Conservation (phyloP, 2,888 invertebrate species). For the Pammene aurita region DNA sequence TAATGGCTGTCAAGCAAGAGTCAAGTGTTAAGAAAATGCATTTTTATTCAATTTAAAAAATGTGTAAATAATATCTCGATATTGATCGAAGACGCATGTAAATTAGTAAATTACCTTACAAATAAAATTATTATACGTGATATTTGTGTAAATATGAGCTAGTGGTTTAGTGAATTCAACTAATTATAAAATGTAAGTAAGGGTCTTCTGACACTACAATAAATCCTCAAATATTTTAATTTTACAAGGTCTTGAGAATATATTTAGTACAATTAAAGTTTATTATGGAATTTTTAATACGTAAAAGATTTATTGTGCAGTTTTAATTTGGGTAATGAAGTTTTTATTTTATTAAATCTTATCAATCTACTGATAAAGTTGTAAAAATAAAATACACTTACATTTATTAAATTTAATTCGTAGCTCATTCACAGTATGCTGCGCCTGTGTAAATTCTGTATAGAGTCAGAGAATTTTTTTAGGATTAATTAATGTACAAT, state of each 20-base stretch:
- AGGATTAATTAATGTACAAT: too few relatives aligned
- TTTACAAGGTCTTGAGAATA: too few relatives aligned
- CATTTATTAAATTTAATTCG: too few relatives aligned
- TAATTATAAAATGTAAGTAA: conserved; percentile 28
- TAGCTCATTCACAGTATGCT: too few relatives aligned
- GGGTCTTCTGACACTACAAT: neutral
- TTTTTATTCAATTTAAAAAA: conserved; percentile 35
- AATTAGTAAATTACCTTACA: conserved; percentile 1
- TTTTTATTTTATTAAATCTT: neutral
- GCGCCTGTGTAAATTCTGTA: too few relatives aligned
- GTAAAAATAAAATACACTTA: too few relatives aligned
- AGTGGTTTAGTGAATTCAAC: conserved; percentile 13
- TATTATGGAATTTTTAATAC: too few relatives aligned
- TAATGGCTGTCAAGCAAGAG: conserved; percentile 48
- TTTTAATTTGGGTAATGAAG: too few relatives aligned
- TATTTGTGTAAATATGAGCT: conserved; percentile 32
- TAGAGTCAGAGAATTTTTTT: too few relatives aligned
- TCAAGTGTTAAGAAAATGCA: conserved; percentile 34
- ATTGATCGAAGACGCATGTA: conserved; percentile 23
- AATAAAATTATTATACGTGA: neutral
- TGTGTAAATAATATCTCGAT: conserved; percentile 10
- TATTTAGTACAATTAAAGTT: neutral
- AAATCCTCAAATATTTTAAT: conserved; percentile 4
- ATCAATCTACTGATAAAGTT: neutral
- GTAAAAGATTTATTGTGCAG: too few relatives aligned